phyloP scores from a whole-genome alignment of 2,797 vertebrate species.

The Leptatherina wallacei region DNA sequence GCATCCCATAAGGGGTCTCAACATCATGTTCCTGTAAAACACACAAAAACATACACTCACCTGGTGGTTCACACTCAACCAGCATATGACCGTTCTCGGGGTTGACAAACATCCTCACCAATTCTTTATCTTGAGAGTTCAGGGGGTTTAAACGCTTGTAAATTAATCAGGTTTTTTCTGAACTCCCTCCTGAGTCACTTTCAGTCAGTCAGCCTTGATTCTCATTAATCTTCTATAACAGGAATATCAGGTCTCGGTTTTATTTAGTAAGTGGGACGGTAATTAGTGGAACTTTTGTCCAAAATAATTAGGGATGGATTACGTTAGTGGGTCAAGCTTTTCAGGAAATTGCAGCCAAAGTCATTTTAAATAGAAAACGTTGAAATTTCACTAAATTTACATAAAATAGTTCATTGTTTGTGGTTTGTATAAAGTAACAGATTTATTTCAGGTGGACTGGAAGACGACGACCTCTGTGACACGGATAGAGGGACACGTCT shows the following conservation, averaged over 20 bases:
- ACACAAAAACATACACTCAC: conserved; percentile 51
- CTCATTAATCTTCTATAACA: conserved; percentile 1
- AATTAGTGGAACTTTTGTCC: neutral
- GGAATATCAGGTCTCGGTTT: neutral
- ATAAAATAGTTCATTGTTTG: neutral
- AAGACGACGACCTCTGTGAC: neutral
- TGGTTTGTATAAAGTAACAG: neutral
- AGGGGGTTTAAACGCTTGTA: too few relatives aligned
- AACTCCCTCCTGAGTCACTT: neutral
- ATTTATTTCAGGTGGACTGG: neutral
- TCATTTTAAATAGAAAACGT: neutral
- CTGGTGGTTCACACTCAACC: conserved; percentile 12
- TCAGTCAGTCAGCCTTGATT: neutral
- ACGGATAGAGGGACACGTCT: neutral
- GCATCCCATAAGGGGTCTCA: conserved; percentile 94
- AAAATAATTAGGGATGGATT: neutral
- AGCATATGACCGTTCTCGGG: conserved; percentile 10
- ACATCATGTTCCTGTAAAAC: conserved; percentile 93
- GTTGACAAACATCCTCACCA: neutral
- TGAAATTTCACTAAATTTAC: too few relatives aligned
- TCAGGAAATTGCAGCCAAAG: neutral
- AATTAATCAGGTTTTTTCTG: neutral
- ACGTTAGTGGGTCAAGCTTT: neutral
- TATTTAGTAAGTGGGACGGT: neutral
- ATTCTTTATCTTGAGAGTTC: neutral